phyloP scores from a whole-genome alignment of 2,113 vertebrate genomes.

The Microcebus lehilahytsara region DNA sequence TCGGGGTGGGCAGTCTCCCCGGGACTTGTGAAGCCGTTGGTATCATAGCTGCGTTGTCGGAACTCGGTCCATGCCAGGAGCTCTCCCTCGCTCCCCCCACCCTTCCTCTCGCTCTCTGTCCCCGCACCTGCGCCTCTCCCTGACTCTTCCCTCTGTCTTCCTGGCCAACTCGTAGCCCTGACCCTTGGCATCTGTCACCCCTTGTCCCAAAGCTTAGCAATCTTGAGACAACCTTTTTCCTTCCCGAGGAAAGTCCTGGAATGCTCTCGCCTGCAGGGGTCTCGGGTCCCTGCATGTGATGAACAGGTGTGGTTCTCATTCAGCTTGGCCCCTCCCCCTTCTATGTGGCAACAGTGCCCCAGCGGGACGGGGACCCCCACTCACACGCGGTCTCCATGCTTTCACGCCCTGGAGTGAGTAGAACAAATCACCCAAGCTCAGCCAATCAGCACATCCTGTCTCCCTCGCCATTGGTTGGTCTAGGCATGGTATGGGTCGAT shows the following conservation, averaged over 20 bases:
- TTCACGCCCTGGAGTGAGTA: background rate
- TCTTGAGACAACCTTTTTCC: background rate
- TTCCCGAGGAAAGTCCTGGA: background rate
- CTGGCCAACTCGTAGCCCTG: background rate
- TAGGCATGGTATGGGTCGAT: background rate
- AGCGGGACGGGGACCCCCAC: no score
- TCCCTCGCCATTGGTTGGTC: background rate
- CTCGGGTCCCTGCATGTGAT: rapidly evolving
- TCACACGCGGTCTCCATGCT: background rate
- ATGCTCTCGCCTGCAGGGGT: background rate
- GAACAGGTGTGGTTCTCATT: background rate
- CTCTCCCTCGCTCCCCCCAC: rapidly evolving
- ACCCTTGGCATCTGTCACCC: background rate
- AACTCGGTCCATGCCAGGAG: rapidly evolving
- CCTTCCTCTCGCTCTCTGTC: background rate
- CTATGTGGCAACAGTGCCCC: background rate
- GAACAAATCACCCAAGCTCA: background rate
- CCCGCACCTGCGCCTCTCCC: background rate
- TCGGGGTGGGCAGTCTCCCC: background rate
- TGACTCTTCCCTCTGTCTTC: background rate
- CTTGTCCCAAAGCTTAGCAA: background rate
- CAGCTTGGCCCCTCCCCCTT: background rate
- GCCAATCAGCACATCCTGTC: background rate
- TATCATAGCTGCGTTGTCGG: rapidly evolving
- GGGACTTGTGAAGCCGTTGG: rapidly evolving